phyloP scores from a whole-genome alignment of 2,888 invertebrate species.

The Mesochorus sp. region DNA sequence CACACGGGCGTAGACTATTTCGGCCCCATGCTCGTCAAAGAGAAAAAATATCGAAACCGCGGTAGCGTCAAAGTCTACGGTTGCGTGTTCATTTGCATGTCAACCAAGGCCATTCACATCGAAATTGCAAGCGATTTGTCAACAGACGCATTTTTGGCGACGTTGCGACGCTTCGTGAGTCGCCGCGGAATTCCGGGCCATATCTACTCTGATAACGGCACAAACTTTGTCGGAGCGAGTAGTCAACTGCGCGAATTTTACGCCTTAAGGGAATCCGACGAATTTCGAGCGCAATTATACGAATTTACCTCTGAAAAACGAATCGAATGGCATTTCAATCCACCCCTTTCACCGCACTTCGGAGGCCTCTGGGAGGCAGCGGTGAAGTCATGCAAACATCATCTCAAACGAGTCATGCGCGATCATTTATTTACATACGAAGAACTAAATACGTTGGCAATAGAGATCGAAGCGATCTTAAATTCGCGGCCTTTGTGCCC shows the following conservation, averaged over 20 bases:
- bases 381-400: slow-evolving; percentile 57
- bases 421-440: slow-evolving; percentile 52
- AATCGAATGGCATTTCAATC: slow-evolving; percentile 54
- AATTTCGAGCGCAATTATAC: slow-evolving; percentile 25
- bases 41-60: slow-evolving; percentile 38
- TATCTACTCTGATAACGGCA: slow-evolving; percentile 59
- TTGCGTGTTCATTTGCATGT: slow-evolving; percentile 58
- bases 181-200: slow-evolving; percentile 46
- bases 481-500: slow-evolving; percentile 58
- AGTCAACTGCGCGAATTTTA: slow-evolving; percentile 52
- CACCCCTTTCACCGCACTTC: slow-evolving; percentile 56
- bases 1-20: slow-evolving; percentile 54
- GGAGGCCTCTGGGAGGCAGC: slow-evolving; percentile 59
- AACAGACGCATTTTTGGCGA: slow-evolving; percentile 55
- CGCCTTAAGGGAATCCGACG: slow-evolving; percentile 35
- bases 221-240: slow-evolving; percentile 60
- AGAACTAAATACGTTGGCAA: slow-evolving; percentile 46
- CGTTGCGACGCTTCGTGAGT: slow-evolving; percentile 51
- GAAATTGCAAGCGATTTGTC: slow-evolving; percentile 45
- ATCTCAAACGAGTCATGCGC: slow-evolving; percentile 54
- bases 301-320: slow-evolving; percentile 10
- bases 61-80: slow-evolving; percentile 47
- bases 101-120: slow-evolving; percentile 51
- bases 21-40: slow-evolving; percentile 43
- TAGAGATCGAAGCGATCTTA: slow-evolving; percentile 55